Conservation (phyloP, 2,888 invertebrate species). For the Selenia dentaria region DNA sequence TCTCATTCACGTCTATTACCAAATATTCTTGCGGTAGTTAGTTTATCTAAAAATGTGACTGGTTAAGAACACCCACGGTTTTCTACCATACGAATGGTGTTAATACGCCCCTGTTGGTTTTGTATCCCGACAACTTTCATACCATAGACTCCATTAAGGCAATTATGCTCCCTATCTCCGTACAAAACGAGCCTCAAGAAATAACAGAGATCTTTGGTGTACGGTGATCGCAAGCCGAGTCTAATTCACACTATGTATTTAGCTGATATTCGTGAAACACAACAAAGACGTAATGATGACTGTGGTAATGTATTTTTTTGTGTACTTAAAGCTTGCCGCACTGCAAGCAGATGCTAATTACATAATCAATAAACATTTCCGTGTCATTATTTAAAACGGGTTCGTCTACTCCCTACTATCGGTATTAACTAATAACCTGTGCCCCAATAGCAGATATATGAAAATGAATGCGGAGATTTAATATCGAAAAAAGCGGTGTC, state of each 20-base stretch:
- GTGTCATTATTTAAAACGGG: conserved; percentile 70
- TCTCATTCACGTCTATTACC: conserved; percentile 56
- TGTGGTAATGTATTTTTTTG: conserved; percentile 77
- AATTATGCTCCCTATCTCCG: conserved; percentile 56
- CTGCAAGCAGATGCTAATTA: conserved; percentile 65
- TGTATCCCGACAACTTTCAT: conserved; percentile 57
- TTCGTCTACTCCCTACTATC: conserved; percentile 41
- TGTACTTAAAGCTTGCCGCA: conserved; percentile 68
- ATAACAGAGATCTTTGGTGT: conserved; percentile 25
- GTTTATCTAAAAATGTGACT: conserved; percentile 64
- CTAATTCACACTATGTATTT: conserved; percentile 80
- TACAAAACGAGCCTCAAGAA: conserved; percentile 26
- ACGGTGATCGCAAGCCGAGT: conserved; percentile 50
- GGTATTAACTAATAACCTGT: conserved; percentile 19
- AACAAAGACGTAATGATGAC: conserved; percentile 75
- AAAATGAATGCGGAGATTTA: conserved; percentile 26
- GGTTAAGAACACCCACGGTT: conserved; percentile 79
- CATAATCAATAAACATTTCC: conserved; percentile 76
- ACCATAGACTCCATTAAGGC: conserved; percentile 44
- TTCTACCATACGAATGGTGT: conserved; percentile 70
- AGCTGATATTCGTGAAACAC: conserved; percentile 80
- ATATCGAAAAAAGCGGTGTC: conserved; percentile 30
- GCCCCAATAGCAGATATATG: conserved; percentile 29
- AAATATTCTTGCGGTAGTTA: conserved; percentile 64
- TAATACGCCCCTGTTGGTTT: conserved; percentile 79